phyloP scores from a whole-genome alignment of 1,140 invertebrate species.

The Drosophila repletoides region DNA sequence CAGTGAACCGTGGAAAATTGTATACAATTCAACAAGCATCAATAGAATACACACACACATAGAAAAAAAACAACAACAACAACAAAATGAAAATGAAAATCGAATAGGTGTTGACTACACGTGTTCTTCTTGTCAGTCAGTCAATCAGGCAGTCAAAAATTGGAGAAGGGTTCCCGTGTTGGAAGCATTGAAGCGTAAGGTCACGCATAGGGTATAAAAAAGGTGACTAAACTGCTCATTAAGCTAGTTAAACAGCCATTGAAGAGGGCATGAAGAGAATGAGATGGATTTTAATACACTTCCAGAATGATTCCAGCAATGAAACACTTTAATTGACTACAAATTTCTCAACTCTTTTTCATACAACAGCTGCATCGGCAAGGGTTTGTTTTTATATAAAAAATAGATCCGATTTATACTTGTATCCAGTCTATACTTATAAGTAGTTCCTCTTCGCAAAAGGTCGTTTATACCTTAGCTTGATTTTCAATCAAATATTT shows the following conservation, averaged over 20 bases:
- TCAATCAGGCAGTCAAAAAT: not conserved
- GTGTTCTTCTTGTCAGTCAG: conserved; percentile 39
- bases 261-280: too few species aligned
- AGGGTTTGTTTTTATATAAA: too few species aligned
- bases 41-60: conserved; percentile 25
- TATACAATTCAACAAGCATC: conserved; percentile 57
- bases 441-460: too few species aligned
- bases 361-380: too few species aligned
- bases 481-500: too few species aligned
- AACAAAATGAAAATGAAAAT: not conserved
- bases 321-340: too few species aligned
- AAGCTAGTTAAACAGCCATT: conserved; percentile 44
- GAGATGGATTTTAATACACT: too few species aligned
- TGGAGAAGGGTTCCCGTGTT: conserved; percentile 32
- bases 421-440: too few species aligned
- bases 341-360: too few species aligned
- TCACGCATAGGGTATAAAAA: conserved; percentile 20
- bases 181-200: conserved; percentile 40
- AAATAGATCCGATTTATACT: too few species aligned
- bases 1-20: conserved; percentile 68
- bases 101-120: conserved; percentile 63
- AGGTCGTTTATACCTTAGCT: too few species aligned
- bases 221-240: conserved; percentile 33
- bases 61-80: conserved; percentile 35
- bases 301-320: too few species aligned